Evolutionary conservation across 2,888 invertebrate genomes (phyloP), one percentile per base, ranked within the genome.

Genomic region (Eupelmus urozonus): DNA sequence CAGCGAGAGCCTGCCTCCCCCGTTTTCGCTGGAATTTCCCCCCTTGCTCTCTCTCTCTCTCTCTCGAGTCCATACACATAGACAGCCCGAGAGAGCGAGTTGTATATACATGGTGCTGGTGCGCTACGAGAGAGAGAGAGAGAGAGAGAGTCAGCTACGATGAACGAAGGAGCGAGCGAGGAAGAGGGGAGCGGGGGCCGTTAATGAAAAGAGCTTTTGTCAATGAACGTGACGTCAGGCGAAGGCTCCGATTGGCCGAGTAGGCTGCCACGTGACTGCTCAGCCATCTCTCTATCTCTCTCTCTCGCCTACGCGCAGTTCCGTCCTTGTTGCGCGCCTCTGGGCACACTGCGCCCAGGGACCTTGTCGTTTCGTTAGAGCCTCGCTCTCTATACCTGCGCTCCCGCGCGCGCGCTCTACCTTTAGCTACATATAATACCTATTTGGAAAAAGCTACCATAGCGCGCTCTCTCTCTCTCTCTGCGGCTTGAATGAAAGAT

Each of bases 221-320:
- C 91, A 91, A 91, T 91, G 91, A 90, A 91, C 34, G 90, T 91
- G 91, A 91, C 91, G 91, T 91, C 90, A 88, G 87, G 62, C 76
- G 78, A 71, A 18, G n/a, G 11, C 62, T 25, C 29, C 80, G 81
- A 87, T 91, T 91, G 91, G 91, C 85, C 81, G 62, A 27, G 62
- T 42, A n/a, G 53, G 45, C 62, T 34, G 84, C 87, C 91, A 90
- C 90, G 91, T 91, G 91, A 91, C 84, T 86, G 57, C 55, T n/a
- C 13, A 13, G 16, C 45, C 16, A 45, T 45, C 45, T 45, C 45
- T 13, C 45, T 45, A 7, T 45, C 16, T 45, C 45, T 34, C 34
- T 34, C 34, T 13, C 45, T 45, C 45, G 45, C 45, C n/a, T n/a
- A 16, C 45, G 4, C 16, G 16, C 13, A 45, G 7, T 57, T 5